Evolutionary conservation across 2,797 vertebrate species (phyloP).

Genomic region (Coregonus suidteri): DNA sequence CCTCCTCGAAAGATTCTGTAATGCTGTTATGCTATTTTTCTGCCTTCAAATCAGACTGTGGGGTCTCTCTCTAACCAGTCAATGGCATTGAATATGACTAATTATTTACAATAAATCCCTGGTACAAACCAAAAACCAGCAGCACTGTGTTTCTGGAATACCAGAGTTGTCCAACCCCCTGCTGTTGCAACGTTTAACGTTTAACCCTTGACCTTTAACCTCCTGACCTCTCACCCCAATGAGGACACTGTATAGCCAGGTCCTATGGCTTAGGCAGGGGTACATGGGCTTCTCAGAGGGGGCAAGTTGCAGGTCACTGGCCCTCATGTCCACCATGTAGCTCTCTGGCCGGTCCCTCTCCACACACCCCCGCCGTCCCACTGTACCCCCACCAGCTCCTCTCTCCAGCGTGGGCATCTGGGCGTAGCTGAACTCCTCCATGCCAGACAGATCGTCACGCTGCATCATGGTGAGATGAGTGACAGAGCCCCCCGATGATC

Average conservation of each 20-base stretch:
- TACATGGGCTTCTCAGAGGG: constrained; percentile 74
- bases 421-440: constrained; percentile 91
- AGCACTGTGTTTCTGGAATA: constrained; percentile 11
- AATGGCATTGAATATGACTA: background rate
- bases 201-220: constrained; percentile 3
- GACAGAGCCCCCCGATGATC: constrained; percentile 3
- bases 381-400: constrained; percentile 41
- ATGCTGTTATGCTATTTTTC: too few species aligned
- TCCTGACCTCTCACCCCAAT: constrained; percentile 86
- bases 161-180: background rate
- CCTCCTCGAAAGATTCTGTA: background rate
- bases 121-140: background rate
- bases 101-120: background rate
- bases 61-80: too few species aligned
- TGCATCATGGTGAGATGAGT: constrained; percentile 69
- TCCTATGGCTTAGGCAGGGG: constrained; percentile 90
- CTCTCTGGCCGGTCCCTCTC: constrained; percentile 76
- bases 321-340: constrained; percentile 85
- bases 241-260: constrained; percentile 93
- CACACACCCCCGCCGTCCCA: constrained; percentile 64
- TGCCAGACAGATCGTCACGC: constrained; percentile 83
- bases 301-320: constrained; percentile 87
- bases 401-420: constrained; percentile 87
- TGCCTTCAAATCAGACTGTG: too few species aligned
- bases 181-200: too few species aligned